Base-by-base conservation (phyloP, 2,888 invertebrate species). In the Pachydiplax longipennis region DNA sequence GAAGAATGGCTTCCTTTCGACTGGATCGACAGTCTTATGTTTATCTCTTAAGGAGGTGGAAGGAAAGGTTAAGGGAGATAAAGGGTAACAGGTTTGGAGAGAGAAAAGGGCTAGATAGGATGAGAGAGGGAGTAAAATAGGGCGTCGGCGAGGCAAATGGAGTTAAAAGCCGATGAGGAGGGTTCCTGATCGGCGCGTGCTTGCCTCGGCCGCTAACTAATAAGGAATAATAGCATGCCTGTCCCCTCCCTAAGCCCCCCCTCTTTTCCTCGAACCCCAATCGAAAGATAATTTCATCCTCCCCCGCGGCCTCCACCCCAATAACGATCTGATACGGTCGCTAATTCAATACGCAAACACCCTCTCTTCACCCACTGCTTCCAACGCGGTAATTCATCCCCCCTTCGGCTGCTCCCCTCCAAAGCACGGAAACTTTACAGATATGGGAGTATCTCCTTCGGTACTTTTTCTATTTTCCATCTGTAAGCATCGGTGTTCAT, bases 251-350 rank as follows among this genome's bases (percentile, higher is more conserved):
- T 18, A 37, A 37, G 37, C 35, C 48, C 58, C n/a, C 58, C 35
- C 53, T 31, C 58, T 18, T 31, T 31, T n/a, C 40, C 15, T 53
- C 25, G 58, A 53, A 53, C 58, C 83, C 58, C 87, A 87, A 87
- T 87, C 87, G 87, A 65, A 65, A 87, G 87, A 87, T 87, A 87
- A 87, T 87, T 65, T 65, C 87, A 61, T 58, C 87, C 87, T 87
- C 58, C 87, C 87, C 87, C 61, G 37, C 22, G 61, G 87, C 61
- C 83, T 83, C 58, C 83, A 35, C 83, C 58, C 87, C 61, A 87
- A 87, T 87, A 87, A 87, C 87, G 61, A 87, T 87, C 87, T 83
- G 83, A 83, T 83, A 83, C 87, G 61, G 61, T 37, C 87, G 61
- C 87, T 87, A 87, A 87, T 65, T 87, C 87, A 83, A 83, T 65